Percentiles rank a stretch among this genome's conserved stretches.
phyloP scores from a whole-genome alignment of 2,888 invertebrate genomes.

The Machimus atricapillus region DNA sequence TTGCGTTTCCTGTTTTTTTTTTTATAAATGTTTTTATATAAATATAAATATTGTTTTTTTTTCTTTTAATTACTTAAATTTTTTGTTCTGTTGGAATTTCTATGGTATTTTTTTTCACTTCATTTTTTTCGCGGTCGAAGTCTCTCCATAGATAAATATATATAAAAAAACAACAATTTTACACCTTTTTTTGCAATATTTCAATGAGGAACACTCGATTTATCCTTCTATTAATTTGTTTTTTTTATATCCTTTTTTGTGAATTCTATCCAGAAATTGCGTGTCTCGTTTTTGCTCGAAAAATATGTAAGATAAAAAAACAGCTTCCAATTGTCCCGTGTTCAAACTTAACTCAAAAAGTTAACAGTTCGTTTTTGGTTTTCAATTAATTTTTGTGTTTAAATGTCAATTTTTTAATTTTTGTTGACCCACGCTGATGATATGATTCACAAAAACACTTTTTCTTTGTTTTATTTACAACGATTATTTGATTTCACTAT shows the following conservation, averaged over 20 bases:
- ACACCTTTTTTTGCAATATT: background rate
- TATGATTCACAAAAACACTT: background rate
- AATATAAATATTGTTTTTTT: constrained; percentile 15
- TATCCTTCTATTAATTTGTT: background rate
- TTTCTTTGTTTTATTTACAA: background rate
- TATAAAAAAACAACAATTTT: constrained; percentile 38
- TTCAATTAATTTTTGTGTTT: background rate
- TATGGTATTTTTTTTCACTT: background rate
- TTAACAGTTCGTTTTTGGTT: background rate
- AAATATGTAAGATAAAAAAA: too few species aligned
- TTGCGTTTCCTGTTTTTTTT: background rate
- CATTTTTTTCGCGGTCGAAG: background rate
- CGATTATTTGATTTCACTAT: background rate
- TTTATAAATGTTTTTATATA: constrained; percentile 19
- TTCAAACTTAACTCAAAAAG: too few species aligned
- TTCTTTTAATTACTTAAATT: background rate
- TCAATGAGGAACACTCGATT: constrained; percentile 26
- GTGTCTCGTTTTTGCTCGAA: background rate
- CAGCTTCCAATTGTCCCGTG: too few species aligned
- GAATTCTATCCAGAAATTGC: background rate
- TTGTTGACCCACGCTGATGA: background rate
- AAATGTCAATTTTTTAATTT: too few species aligned
- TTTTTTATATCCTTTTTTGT: background rate
- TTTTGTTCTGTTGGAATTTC: background rate
- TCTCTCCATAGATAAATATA: constrained; percentile 15